Conservation (phyloP, 2,888 invertebrate genomes). For the Caradrina kadenii region DNA sequence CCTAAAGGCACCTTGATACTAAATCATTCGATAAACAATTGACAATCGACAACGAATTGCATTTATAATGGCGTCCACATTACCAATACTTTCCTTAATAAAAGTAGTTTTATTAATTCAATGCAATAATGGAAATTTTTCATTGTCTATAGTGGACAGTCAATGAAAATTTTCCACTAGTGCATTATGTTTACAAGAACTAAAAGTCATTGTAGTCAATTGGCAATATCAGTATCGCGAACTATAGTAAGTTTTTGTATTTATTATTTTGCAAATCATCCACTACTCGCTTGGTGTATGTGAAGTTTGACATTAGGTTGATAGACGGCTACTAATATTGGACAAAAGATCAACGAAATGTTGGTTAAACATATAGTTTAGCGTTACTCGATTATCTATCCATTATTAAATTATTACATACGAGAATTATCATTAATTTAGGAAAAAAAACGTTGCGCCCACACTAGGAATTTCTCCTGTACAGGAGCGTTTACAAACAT, state of each 20-base stretch:
- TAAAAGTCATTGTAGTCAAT: conserved; percentile 23
- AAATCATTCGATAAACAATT: no score
- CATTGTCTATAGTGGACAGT: background rate
- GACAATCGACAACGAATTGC: background rate
- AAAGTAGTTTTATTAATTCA: background rate
- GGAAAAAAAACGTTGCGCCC: no score
- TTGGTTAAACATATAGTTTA: no score
- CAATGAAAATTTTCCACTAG: conserved; percentile 38
- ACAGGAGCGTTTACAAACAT: no score
- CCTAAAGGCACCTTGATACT: no score
- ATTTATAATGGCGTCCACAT: background rate
- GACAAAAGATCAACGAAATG: no score
- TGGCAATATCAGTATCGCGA: conserved; percentile 21
- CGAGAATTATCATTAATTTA: no score
- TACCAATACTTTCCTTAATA: conserved; percentile 2
- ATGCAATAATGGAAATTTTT: no score
- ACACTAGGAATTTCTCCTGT: no score
- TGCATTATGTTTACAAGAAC: background rate
- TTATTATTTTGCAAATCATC: conserved; percentile 8
- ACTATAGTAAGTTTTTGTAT: conserved; percentile 12
- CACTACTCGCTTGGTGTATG: background rate
- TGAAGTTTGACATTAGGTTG: background rate
- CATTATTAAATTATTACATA: no score
- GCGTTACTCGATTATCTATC: no score
- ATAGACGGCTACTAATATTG: no score